Evolutionary conservation across 2,797 vertebrate species (phyloP), one percentile per base, ranked within the genome.

Genomic region (Microctenopoma stevenorrisi): DNA sequence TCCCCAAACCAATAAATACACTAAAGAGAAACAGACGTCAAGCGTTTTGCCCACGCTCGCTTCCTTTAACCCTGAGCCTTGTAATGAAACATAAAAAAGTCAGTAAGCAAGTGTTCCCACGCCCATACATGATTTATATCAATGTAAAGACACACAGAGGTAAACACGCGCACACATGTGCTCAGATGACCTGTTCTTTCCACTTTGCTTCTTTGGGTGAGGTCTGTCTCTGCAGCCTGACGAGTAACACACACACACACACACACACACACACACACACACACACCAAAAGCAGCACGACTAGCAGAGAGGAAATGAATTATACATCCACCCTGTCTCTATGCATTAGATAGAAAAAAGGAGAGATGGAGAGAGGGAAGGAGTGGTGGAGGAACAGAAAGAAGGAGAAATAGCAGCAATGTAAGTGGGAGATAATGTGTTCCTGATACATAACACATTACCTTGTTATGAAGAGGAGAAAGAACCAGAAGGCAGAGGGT

Each of bases 291-390:
- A 94, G 79, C 76, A 90, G 88, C 79, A 75, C 85, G 92, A 87
- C 91, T 90, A 71, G 93, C 87, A 91, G 92, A 92, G 92, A 92
- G 91, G 90, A 82, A 87, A 94, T 96, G 94, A 96, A 96, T 96
- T 94, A 96, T 95, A 95, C 94, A 96, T 95, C 82, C 73, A 62
- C 40, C 89, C 94, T 95, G 95, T 95, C 94, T 94, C 92, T 94
- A 89, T 91, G 94, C 94, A 96, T 96, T 95, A 95, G 87, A 82
- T 79, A 63, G 67, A 82, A 81, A 87, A 86, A 72, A 37, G 59
- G 37, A 63, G 57, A 56, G 73, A 75, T 68, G 55, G 53, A 60
- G 69, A 51, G 28, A 58, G 62, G 56, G 67, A 77, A 57, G 50
- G 52, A 78, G 68, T 48, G 71, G 59, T 22, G 63, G 43, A 58